Evolutionary conservation across 2,797 vertebrate species (phyloP), one percentile per base, ranked within the genome.

Genomic region (Gymnoscopelus microlampas): DNA sequence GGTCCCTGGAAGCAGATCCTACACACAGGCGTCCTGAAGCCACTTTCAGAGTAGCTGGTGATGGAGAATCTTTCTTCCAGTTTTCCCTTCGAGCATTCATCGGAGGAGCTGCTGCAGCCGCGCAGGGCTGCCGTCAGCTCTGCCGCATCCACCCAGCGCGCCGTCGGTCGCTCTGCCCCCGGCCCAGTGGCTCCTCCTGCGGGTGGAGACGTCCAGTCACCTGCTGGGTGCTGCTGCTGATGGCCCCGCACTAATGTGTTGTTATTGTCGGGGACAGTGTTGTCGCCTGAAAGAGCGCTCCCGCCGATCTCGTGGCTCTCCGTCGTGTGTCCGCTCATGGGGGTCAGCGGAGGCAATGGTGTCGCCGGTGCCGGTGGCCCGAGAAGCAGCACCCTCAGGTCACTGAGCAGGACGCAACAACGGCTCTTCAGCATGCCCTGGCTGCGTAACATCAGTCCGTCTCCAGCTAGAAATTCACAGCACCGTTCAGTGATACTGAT

Each of bases 1-100:
- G 98, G 96, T 57, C 98, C 98, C 88, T 99, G 98, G 92, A 99
- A 99, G 89, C 98, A 99, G 93, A 99, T 99, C 90, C 98, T 96
- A 91, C 98, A 99, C 84, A 98, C 92, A 0, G 97, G 98, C 32
- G 98, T 98, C 89, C 96, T 94, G 93, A 97, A 95, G 70, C 98
- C 98, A 82, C 97, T 98, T 83, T 97, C 97, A 71, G 96, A 92
- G 86, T 96, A 98, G 92, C 97, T 99, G 88, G 94, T 96, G 80
- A 99, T 92, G 49, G 98, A 99, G 88, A 95, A 97, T 73, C 96
- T 87, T 82, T 99, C 97, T 86, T 98, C 98, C 81, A 91, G 89
- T 89, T 96, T 97, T 82, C 94, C 94, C 89, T 97, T 98, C 70
- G 95, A 95, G 88, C 95, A 95, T 85, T 98, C 97, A 74, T 97